phyloP scores from a whole-genome alignment of 1,140 invertebrate genomes.

The Listronotus bonariensis region DNA sequence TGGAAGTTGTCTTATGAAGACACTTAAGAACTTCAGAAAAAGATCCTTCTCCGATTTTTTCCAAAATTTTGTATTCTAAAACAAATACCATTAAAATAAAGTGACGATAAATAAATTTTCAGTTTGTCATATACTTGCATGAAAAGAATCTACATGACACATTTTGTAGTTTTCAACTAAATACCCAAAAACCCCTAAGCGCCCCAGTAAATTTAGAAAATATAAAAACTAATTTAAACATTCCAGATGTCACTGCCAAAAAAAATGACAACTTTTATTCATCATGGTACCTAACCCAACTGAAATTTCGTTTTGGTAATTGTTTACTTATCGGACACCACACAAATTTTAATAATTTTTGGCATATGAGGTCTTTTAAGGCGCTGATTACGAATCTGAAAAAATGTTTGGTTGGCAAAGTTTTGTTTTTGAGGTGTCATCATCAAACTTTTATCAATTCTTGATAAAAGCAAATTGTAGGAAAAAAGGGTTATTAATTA shows the following conservation, averaged over 20 bases:
- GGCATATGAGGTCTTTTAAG: too few species aligned
- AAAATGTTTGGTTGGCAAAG: too few species aligned
- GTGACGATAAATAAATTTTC: conserved; percentile 1
- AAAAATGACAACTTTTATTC: background rate
- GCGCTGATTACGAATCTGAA: too few species aligned
- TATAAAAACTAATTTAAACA: background rate
- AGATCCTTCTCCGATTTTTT: conserved; percentile 68
- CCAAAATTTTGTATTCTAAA: conserved; percentile 62
- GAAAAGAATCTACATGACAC: conserved; percentile 15
- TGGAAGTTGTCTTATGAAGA: conserved; percentile 61
- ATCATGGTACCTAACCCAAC: too few species aligned
- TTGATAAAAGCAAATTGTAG: too few species aligned
- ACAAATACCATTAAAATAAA: conserved; percentile 9
- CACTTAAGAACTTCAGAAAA: conserved; percentile 74
- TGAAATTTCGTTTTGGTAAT: too few species aligned
- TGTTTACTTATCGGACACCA: too few species aligned
- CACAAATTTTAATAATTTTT: too few species aligned
- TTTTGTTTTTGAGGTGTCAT: too few species aligned
- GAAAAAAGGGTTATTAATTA: too few species aligned
- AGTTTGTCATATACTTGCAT: conserved; percentile 10
- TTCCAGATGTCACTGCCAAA: conserved; percentile 5
- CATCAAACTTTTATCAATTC: too few species aligned
- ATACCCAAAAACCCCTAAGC: background rate
- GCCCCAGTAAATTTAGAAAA: background rate
- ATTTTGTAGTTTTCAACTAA: conserved; percentile 6